phyloP scores from a whole-genome alignment of 2,113 vertebrate genomes.

The Ceyx cyanopectus region DNA sequence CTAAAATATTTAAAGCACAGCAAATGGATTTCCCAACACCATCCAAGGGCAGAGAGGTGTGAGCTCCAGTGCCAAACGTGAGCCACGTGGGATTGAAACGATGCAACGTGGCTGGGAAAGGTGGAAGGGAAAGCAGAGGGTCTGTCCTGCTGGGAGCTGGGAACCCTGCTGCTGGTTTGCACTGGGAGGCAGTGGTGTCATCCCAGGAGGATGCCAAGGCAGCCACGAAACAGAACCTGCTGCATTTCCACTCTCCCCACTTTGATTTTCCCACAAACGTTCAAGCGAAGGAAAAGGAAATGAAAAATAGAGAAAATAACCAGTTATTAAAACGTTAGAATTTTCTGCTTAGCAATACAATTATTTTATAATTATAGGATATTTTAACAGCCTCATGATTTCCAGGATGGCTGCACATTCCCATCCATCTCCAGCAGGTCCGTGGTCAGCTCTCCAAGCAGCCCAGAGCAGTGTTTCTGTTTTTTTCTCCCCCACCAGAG shows the following conservation, averaged over 20 bases:
- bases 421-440: not conserved
- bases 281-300: not conserved
- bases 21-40: not conserved
- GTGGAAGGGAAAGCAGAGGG: not conserved
- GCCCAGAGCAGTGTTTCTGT: not conserved
- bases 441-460: not conserved
- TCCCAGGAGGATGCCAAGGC: not conserved
- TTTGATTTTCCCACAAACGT: not conserved
- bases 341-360: not conserved
- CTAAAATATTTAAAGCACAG: not conserved
- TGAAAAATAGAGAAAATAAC: not conserved
- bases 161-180: not conserved
- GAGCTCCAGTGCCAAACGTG: not conserved
- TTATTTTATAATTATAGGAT: not conserved
- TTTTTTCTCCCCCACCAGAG: not conserved
- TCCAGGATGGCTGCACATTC: not conserved
- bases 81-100: not conserved
- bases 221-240: rapidly evolving
- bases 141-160: not conserved
- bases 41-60: not conserved
- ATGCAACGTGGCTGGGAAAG: not conserved
- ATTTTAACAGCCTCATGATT: not conserved
- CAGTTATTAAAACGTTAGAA: not conserved
- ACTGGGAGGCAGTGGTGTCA: rapidly evolving
- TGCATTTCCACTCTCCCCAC: rapidly evolving